Evolutionary conservation across 2,113 vertebrate species (phyloP).

Genomic region (Dasyornis broadbenti): DNA sequence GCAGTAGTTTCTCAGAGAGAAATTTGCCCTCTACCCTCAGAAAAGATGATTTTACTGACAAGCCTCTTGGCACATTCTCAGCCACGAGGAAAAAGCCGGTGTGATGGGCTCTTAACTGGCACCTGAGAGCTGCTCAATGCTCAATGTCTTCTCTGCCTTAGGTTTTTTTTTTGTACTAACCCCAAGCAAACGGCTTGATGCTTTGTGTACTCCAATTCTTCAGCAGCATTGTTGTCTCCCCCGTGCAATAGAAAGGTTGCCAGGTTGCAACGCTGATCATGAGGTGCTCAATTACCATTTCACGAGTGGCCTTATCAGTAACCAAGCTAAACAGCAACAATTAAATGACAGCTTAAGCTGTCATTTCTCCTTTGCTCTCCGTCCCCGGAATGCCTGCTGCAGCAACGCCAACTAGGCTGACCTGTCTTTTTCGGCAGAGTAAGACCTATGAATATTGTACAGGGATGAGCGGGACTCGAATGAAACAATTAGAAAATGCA

Average conservation of each 20-base stretch:
- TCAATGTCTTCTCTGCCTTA: not conserved
- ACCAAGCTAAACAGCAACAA: not conserved
- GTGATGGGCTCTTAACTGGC: not conserved
- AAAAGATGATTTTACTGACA: not conserved
- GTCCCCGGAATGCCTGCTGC: not conserved
- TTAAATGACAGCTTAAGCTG: not conserved
- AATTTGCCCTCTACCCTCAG: not conserved
- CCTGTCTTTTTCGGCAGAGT: not conserved
- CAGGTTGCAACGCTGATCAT: not conserved
- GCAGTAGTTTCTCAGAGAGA: not conserved
- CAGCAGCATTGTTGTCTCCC: not conserved
- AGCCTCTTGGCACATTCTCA: not conserved
- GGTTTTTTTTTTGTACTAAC: not conserved
- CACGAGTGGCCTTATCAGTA: not conserved
- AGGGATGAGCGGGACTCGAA: not conserved
- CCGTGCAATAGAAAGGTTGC: not conserved
- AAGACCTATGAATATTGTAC: not conserved
- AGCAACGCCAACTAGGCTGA: not conserved
- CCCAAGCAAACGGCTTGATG: not conserved
- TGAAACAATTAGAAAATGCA: conserved; percentile 39
- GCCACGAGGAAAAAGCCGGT: fast-evolving
- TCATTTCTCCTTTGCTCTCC: not conserved
- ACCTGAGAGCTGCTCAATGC: not conserved
- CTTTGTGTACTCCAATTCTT: not conserved
- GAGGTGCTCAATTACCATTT: not conserved